Conservation (phyloP, 92 coral and sea anemone genomes). For the Phenganax stokvisi region DNA sequence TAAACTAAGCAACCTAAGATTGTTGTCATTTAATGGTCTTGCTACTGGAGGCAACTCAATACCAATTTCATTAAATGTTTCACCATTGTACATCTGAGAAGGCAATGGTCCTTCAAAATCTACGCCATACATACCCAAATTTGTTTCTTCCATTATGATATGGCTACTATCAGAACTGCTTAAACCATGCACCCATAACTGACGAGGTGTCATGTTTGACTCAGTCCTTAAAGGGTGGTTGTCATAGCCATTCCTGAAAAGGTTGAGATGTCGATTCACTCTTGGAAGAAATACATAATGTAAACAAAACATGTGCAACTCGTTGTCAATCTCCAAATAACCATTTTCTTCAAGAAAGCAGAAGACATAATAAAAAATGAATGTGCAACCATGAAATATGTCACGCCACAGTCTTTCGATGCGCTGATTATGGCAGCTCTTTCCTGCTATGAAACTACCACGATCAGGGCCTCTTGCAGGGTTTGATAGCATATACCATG, state of each 20-base stretch:
- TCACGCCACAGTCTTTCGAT: not conserved
- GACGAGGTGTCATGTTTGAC: slow-evolving; percentile 49
- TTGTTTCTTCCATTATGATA: slow-evolving; percentile 18
- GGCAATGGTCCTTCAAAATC: slow-evolving; percentile 48
- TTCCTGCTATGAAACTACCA: not conserved
- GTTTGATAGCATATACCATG: not conserved
- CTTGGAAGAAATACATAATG: slow-evolving; percentile 29
- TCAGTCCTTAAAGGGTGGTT: slow-evolving; percentile 50
- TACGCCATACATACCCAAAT: slow-evolving; percentile 27
- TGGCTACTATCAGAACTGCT: slow-evolving; percentile 12
- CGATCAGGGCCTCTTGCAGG: not conserved
- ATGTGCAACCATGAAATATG: not conserved
- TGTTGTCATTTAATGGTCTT: slow-evolving; percentile 41
- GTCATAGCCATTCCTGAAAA: slow-evolving; percentile 46
- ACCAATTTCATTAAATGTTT: slow-evolving; percentile 45
- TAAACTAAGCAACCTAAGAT: slow-evolving; percentile 9
- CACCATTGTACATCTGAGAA: slow-evolving; percentile 40
- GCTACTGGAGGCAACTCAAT: slow-evolving; percentile 46
- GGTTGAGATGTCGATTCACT: slow-evolving; percentile 45
- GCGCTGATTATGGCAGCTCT: slow-evolving; percentile 1
- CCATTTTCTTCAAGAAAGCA: slow-evolving; percentile 45
- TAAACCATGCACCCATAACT: slow-evolving; percentile 44
- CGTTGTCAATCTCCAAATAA: slow-evolving; percentile 42
- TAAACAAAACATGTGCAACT: slow-evolving; percentile 1
- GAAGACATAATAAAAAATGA: not conserved